These are phyloP conservation scores for Notarius quadriscutis DNA, from an alignment of 2,113 vertebrate genomes.

Conservation along the genomic window DNA sequence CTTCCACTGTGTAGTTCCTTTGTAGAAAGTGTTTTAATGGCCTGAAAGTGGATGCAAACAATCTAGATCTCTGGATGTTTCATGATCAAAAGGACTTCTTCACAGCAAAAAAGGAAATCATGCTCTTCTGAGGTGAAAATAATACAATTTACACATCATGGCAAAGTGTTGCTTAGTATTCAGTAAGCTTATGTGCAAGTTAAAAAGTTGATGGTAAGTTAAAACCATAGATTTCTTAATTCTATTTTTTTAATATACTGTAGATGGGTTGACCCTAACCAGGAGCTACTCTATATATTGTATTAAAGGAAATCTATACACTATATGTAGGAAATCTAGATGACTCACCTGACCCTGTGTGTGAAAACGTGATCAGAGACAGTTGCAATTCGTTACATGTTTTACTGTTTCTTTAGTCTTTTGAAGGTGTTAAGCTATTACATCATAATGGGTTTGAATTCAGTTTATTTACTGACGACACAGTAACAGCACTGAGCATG, in stretches of 20 bases:
- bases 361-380: not conserved
- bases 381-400: not conserved
- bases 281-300: not conserved
- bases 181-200: not conserved
- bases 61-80: constrained; percentile 18
- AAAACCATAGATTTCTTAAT: not conserved
- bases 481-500: not conserved
- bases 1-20: constrained; percentile 43
- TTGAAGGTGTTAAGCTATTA: not conserved
- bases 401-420: not conserved
- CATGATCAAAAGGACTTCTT: constrained; percentile 1
- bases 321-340: not conserved
- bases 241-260: not conserved
- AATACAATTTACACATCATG: not conserved
- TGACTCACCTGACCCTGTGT: not conserved
- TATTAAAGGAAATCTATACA: not conserved
- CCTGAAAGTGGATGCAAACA: constrained; percentile 47
- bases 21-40: constrained; percentile 52
- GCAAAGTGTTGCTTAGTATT: not conserved
- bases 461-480: not conserved
- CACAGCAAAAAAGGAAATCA: not conserved
- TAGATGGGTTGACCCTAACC: not conserved
- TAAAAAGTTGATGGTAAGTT: not conserved
- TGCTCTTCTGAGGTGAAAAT: not conserved
- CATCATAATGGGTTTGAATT: not conserved